phyloP scores from a whole-genome alignment of 2,113 vertebrate genomes.

The Gorsachius goisagi region DNA sequence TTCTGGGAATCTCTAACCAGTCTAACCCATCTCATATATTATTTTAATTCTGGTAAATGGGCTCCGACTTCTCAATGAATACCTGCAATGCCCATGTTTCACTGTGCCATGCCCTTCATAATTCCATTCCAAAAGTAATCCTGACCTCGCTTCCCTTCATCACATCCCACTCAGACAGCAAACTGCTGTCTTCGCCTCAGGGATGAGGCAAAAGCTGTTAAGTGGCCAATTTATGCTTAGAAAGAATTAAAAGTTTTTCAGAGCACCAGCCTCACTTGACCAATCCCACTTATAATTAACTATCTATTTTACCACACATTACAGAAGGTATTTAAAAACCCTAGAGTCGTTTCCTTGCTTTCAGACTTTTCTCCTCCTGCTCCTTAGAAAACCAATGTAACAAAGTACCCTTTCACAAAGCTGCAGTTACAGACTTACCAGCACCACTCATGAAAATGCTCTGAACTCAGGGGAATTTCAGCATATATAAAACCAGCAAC shows the following conservation, averaged over 20 bases:
- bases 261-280: not conserved
- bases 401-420: not conserved
- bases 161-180: not conserved
- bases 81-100: not conserved
- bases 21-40: not conserved
- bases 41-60: not conserved
- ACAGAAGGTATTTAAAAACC: not conserved
- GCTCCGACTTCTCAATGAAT: not conserved
- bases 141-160: not conserved
- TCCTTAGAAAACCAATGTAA: not conserved
- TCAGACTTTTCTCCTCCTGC: not conserved
- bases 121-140: not conserved
- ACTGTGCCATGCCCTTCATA: not conserved
- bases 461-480: not conserved
- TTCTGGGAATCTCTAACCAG: not conserved
- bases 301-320: not conserved
- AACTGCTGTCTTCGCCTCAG: fast-evolving
- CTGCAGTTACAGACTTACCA: not conserved
- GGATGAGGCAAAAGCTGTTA: not conserved
- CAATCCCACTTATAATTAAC: not conserved
- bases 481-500: not conserved
- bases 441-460: not conserved
- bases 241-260: not conserved
- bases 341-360: not conserved
- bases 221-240: not conserved